Evolutionary conservation across 2,113 vertebrate species (phyloP).

Genomic region (Chaetodon trifascialis): DNA sequence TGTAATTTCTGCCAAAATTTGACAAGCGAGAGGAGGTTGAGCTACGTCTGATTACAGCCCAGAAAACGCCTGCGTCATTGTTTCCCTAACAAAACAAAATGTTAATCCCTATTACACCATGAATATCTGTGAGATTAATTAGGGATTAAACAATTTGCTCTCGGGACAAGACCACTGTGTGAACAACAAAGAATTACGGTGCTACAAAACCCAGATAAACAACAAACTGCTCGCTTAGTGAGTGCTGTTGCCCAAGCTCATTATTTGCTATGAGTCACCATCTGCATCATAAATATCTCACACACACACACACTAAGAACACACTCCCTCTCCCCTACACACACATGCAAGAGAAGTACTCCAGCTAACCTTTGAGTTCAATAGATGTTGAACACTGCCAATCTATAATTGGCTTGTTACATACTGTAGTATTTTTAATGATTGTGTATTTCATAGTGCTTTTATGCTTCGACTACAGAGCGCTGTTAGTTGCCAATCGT

Average conservation of each 20-base stretch:
- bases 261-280: slow-evolving; percentile 60
- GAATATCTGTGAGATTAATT: slow-evolving; percentile 75
- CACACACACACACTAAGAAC: slow-evolving; percentile 4
- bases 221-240: slow-evolving; percentile 43
- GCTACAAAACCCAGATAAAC: slow-evolving; percentile 53
- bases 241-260: slow-evolving; percentile 2
- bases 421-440: neutral
- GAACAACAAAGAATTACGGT: slow-evolving; percentile 56
- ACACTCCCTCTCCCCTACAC: neutral
- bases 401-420: neutral
- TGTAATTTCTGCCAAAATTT: slow-evolving; percentile 71
- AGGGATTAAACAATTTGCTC: slow-evolving; percentile 70
- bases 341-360: neutral
- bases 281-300: slow-evolving; percentile 51
- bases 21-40: slow-evolving; percentile 42
- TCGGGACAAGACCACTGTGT: slow-evolving; percentile 46
- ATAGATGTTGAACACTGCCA: too few relatives aligned
- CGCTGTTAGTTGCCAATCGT: neutral
- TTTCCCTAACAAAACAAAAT: slow-evolving; percentile 76
- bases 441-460: neutral
- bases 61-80: slow-evolving; percentile 63
- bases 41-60: slow-evolving; percentile 56
- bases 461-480: slow-evolving; percentile 7
- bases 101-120: slow-evolving; percentile 69
- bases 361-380: neutral